A percentile compares a stretch with the other conserved stretches of the same genome.
Evolutionary conservation across 1,140 invertebrate species (phyloP).

Genomic region (Eciton burchellii): DNA sequence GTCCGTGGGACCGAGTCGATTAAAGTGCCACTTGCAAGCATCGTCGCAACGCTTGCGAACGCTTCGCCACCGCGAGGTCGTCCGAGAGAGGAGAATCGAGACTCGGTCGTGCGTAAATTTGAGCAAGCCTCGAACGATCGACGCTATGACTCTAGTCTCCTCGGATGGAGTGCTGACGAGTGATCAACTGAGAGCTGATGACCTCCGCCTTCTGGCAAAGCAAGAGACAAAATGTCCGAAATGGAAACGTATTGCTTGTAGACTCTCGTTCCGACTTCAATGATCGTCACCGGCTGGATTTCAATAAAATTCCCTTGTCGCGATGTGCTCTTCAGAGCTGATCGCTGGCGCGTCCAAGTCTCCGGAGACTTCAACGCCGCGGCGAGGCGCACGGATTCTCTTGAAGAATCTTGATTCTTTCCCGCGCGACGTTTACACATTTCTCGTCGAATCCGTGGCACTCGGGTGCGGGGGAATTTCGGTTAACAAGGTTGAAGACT

Average conservation of each 20-base stretch:
- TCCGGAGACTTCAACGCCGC: conserved; percentile 38
- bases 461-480: background rate
- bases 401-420: background rate
- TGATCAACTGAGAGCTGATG: too few relatives aligned
- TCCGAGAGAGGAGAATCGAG: background rate
- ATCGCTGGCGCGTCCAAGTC: background rate
- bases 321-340: background rate
- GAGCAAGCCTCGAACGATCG: background rate
- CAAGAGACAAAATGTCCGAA: background rate
- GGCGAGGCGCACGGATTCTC: background rate
- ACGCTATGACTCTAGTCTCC: too few relatives aligned
- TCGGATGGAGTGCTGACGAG: too few relatives aligned
- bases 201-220: background rate
- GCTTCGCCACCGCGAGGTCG: conserved; percentile 9
- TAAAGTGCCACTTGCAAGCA: conserved; percentile 36
- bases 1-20: conserved; percentile 38
- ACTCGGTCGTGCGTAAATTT: background rate
- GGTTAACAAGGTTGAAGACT: too few relatives aligned
- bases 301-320: background rate
- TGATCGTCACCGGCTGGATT: background rate
- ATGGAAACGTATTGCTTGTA: background rate
- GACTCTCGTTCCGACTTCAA: background rate
- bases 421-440: too few relatives aligned
- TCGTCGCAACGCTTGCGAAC: conserved; percentile 7
- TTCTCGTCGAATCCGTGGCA: background rate